These are phyloP conservation scores for Trichonephila clavipes DNA, from an alignment of 1,140 invertebrate species.

Conservation along the genomic window DNA sequence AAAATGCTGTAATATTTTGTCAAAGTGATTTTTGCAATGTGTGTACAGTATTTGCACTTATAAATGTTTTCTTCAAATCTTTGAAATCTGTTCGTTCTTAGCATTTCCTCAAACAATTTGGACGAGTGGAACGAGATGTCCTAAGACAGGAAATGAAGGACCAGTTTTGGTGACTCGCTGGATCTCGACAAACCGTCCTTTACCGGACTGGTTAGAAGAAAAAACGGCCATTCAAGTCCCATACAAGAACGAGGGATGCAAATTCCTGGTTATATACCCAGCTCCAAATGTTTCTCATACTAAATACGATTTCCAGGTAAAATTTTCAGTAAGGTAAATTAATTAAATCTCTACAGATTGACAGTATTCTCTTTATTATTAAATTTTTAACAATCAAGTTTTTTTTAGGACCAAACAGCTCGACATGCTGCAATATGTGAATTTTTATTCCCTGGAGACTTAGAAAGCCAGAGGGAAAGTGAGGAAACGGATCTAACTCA, in stretches of 20 bases:
- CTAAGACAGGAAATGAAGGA: background rate
- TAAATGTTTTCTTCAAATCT: too few species aligned
- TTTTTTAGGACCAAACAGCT: conserved; percentile 27
- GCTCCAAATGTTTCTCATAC: background rate
- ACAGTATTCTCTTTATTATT: background rate
- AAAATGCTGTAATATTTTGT: too few species aligned
- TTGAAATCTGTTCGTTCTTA: background rate
- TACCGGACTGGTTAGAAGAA: conserved; percentile 36
- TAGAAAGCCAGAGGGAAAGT: background rate
- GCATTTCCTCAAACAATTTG: background rate
- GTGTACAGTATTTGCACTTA: too few species aligned
- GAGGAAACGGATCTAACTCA: background rate
- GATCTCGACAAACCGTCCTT: background rate
- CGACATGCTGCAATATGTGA: conserved; percentile 28
- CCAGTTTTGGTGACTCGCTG: background rate
- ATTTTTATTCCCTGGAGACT: background rate
- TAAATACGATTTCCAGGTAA: conserved; percentile 50
- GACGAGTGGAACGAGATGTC: conserved; percentile 53
- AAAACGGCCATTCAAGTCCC: background rate
- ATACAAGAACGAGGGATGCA: background rate
- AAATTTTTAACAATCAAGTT: background rate
- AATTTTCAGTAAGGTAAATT: background rate
- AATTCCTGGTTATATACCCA: conserved; percentile 10
- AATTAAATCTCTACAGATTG: background rate
- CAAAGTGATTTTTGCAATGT: too few species aligned